These are phyloP conservation scores for Eudemis profundana DNA, from an alignment of 2,888 invertebrate species.

Conservation along the genomic window DNA sequence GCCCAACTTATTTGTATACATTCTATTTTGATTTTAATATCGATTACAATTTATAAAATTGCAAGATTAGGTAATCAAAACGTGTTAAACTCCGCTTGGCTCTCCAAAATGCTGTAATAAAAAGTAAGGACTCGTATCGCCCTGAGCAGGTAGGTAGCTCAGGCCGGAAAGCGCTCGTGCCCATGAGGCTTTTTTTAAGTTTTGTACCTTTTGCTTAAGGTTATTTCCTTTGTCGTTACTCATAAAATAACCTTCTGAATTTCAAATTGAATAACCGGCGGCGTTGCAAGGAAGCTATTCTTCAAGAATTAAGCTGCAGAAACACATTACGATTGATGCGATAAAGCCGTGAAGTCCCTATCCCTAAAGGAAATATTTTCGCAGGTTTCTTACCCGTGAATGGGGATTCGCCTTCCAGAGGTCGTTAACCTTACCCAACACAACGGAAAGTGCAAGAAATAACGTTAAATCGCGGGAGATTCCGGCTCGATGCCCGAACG, in stretches of 20 bases:
- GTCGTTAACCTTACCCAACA: constrained; percentile 67
- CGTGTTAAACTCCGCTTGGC: constrained; percentile 19
- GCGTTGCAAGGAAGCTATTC: constrained; percentile 9
- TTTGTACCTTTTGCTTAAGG: constrained; percentile 44
- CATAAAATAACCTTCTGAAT: constrained; percentile 39
- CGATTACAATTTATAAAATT: background rate
- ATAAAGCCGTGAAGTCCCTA: constrained; percentile 19
- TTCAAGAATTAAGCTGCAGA: constrained; percentile 6
- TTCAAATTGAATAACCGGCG: constrained; percentile 15
- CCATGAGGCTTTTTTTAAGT: constrained; percentile 60
- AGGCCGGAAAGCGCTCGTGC: constrained; percentile 71
- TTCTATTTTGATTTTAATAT: constrained; percentile 7
- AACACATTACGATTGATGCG: constrained; percentile 16
- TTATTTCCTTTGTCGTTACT: constrained; percentile 45
- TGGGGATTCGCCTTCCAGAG: constrained; percentile 70
- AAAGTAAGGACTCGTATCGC: constrained; percentile 60
- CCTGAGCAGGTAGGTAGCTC: constrained; percentile 79
- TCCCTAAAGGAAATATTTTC: constrained; percentile 25
- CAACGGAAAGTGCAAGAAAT: constrained; percentile 71
- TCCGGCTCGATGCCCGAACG: constrained; percentile 29
- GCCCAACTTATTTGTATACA: background rate
- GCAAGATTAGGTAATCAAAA: constrained; percentile 15
- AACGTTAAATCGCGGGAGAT: constrained; percentile 59
- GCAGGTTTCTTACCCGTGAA: constrained; percentile 22
- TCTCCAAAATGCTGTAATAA: constrained; percentile 45